Evolutionary conservation across 2,113 vertebrate species (phyloP).

Genomic region (Strix aluco): DNA sequence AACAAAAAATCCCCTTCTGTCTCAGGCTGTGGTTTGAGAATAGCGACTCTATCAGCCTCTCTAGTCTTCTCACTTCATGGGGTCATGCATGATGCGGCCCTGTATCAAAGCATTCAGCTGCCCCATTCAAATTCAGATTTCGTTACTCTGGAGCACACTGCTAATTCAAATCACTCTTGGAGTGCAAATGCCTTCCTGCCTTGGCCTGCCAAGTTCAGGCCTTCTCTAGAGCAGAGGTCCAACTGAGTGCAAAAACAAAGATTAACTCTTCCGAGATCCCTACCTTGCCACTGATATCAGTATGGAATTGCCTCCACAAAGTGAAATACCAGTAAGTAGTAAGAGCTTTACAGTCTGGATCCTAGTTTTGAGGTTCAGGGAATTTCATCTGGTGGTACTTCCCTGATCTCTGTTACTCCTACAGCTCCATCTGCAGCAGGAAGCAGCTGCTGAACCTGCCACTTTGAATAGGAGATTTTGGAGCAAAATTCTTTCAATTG

Average conservation of each 20-base stretch:
- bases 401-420: neutral
- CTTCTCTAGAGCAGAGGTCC: neutral
- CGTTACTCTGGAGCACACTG: neutral
- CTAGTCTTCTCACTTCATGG: neutral
- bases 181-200: neutral
- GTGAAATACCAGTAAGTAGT: neutral
- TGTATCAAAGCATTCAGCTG: neutral
- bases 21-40: neutral
- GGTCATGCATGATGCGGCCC: fast-evolving
- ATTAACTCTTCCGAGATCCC: neutral
- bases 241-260: neutral
- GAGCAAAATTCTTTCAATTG: neutral
- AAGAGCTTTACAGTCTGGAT: neutral
- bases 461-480: neutral
- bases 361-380: neutral
- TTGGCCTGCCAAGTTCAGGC: neutral
- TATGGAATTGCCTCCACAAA: neutral
- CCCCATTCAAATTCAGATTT: neutral
- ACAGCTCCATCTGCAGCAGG: neutral
- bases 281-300: neutral
- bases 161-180: neutral
- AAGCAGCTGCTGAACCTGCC: neutral
- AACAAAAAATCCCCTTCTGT: neutral
- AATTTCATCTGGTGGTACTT: neutral
- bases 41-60: neutral